These are phyloP conservation scores for Hedya salicella DNA, from an alignment of 2,888 invertebrate genomes.

Conservation along the genomic window DNA sequence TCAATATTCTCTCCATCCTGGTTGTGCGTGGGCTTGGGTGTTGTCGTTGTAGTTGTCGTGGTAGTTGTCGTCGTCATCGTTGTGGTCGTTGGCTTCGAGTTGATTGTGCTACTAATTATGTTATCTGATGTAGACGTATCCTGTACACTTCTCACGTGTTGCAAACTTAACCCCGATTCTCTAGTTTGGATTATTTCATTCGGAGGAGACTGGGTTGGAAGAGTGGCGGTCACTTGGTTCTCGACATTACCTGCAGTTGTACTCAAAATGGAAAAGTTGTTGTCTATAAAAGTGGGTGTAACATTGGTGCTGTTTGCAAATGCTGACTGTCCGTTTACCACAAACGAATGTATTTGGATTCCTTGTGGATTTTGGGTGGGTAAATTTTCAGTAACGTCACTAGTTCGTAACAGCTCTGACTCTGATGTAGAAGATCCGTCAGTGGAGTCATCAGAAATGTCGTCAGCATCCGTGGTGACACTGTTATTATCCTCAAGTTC, in stretches of 20 bases:
- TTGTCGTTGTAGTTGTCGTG: conserved; percentile 82
- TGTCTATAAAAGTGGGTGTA: conserved; percentile 68
- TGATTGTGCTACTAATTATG: conserved; percentile 53
- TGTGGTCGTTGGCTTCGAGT: conserved; percentile 49
- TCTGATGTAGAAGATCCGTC: conserved; percentile 62
- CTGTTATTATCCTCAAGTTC: conserved; percentile 88
- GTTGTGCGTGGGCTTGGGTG: conserved; percentile 88
- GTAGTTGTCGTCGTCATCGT: conserved; percentile 64
- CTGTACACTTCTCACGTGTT: conserved; percentile 75
- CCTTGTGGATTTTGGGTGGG: conserved; percentile 60
- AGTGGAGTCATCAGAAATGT: conserved; percentile 43
- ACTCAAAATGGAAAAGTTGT: conserved; percentile 74
- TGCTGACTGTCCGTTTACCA: conserved; percentile 78
- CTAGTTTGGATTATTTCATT: conserved; percentile 75
- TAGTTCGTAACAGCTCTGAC: conserved; percentile 68
- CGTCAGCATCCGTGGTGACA: conserved; percentile 76
- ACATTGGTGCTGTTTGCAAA: conserved; percentile 67
- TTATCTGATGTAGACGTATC: conserved; percentile 57
- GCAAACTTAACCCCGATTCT: conserved; percentile 65
- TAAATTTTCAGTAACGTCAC: conserved; percentile 63
- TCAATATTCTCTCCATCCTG: conserved; percentile 88
- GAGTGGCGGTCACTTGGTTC: conserved; percentile 69
- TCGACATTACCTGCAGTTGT: conserved; percentile 80
- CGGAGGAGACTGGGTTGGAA: conserved; percentile 71
- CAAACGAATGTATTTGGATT: conserved; percentile 85